These are phyloP conservation scores for Hedychridium roseum DNA, from an alignment of 2,888 invertebrate species.

Conservation along the genomic window DNA sequence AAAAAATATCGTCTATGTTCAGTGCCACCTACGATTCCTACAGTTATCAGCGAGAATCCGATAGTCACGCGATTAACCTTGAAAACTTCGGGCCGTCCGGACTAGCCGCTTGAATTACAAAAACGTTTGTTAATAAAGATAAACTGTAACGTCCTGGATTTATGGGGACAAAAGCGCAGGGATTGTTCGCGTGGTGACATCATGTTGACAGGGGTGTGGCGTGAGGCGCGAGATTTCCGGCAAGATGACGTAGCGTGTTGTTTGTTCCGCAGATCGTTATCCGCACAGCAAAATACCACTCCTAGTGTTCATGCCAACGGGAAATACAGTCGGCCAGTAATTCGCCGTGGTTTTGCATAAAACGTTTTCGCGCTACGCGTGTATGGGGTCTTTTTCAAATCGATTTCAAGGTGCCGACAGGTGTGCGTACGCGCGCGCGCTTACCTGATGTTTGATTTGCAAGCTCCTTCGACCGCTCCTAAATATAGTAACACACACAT, in stretches of 20 bases:
- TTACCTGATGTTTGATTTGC: too few species aligned
- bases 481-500: too few species aligned
- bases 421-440: too few species aligned
- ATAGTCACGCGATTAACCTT: conserved; percentile 4
- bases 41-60: conserved; percentile 16
- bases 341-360: too few species aligned
- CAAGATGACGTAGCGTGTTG: conserved; percentile 33
- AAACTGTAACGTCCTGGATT: conserved; percentile 9
- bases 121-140: not conserved
- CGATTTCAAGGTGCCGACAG: too few species aligned
- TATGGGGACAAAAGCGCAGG: not conserved
- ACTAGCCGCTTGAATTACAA: too few species aligned
- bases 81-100: not conserved
- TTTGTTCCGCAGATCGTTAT: conserved; percentile 39
- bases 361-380: too few species aligned
- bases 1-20: conserved; percentile 10
- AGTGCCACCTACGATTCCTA: conserved; percentile 31
- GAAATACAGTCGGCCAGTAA: too few species aligned
- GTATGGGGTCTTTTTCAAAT: too few species aligned
- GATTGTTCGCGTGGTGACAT: conserved; percentile 1
- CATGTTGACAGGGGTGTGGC: conserved; percentile 35
- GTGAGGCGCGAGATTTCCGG: conserved; percentile 18
- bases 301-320: too few species aligned
- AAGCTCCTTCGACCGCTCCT: too few species aligned
- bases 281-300: too few species aligned